Evolutionary conservation across 2,113 vertebrate species (phyloP), one percentile per base, ranked within the genome.

Genomic region (Hypomesus transpacificus): DNA sequence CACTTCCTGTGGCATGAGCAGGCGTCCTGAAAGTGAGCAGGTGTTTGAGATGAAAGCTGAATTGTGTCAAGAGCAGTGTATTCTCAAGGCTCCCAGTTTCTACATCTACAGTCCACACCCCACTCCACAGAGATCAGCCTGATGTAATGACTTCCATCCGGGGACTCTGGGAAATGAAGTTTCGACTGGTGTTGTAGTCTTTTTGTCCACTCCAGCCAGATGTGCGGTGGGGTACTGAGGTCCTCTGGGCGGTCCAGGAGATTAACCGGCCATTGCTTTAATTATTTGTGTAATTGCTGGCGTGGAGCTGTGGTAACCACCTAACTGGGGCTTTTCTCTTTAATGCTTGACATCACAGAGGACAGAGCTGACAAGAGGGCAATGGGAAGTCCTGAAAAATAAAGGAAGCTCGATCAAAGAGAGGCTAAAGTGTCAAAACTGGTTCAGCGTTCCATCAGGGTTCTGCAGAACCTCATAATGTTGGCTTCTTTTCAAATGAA

Each of bases 81-180:
- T 21, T 18, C 26, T 34, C 26, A 16, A 14, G 26, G 9, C 61
- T 28, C 26, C 59, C 24, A 61, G 16, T 34, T 65, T 72, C 78
- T 28, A 63, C 16, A 28, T 3, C 61, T 28, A 26, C 39, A 46
- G 39, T 65, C 74, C 39, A 63, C 2, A 28, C 2, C 26, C 61
- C 6, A 56, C 4, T 18, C 3, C 18, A 58, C 70, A 3, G 16
- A 22, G 51, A 52, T 52, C 69, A 20, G 46, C n/a, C 17, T 14
- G 9, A 14, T 56, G 20, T 67, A 78, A 84, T 83, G 73, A 24
- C 67, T 86, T 85, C 75, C 79, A 86, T 67, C 82, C 84, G 78
- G 71, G 71, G 61, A 5, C 1, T 46, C 20, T 61, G 53, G 28
- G 50, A 75, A 24, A 52, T 59, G 46, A 70, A 77, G 69, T 14